Evolutionary conservation across 2,113 vertebrate species (phyloP).

Genomic region (Taurulus bubalis): DNA sequence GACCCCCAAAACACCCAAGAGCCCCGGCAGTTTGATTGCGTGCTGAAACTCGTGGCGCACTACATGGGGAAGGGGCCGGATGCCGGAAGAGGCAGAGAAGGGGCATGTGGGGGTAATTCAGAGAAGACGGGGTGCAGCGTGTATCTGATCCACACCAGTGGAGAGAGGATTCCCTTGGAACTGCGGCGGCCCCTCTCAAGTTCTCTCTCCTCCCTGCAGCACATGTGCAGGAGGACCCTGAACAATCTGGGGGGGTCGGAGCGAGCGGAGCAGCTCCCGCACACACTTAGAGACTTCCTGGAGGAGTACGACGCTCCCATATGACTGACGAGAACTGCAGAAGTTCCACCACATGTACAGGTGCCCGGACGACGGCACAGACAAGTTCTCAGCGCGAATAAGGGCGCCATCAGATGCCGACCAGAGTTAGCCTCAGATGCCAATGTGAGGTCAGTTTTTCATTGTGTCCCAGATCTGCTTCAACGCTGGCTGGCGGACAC

Average conservation of each 20-base stretch:
- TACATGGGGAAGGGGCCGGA: constrained; percentile 88
- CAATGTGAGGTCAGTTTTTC: constrained; percentile 22
- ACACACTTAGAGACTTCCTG: constrained; percentile 93
- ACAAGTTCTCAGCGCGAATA: constrained; percentile 35
- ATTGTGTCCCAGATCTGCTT: constrained; percentile 19
- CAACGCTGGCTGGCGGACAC: constrained; percentile 28
- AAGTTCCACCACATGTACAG: constrained; percentile 28
- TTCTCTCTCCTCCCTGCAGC: constrained; percentile 93
- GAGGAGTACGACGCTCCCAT: constrained; percentile 96
- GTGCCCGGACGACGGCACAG: constrained; percentile 26
- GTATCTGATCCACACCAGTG: constrained; percentile 93
- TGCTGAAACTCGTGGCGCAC: constrained; percentile 95
- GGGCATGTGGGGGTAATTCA: constrained; percentile 33
- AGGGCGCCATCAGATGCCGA: constrained; percentile 32
- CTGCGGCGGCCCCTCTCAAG: constrained; percentile 90
- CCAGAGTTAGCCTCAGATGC: constrained; percentile 49
- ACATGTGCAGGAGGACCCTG: constrained; percentile 95
- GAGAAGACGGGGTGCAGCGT: constrained; percentile 78
- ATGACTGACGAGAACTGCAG: constrained; percentile 77
- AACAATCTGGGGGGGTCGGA: constrained; percentile 87
- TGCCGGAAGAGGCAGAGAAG: constrained; percentile 30
- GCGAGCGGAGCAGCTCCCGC: constrained; percentile 89
- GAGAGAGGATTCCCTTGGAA: constrained; percentile 94
- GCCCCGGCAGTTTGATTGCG: constrained; percentile 93
- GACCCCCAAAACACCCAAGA: constrained; percentile 91